Evolutionary conservation across 2,888 invertebrate species (phyloP).

Genomic region (Piscicola geometra): DNA sequence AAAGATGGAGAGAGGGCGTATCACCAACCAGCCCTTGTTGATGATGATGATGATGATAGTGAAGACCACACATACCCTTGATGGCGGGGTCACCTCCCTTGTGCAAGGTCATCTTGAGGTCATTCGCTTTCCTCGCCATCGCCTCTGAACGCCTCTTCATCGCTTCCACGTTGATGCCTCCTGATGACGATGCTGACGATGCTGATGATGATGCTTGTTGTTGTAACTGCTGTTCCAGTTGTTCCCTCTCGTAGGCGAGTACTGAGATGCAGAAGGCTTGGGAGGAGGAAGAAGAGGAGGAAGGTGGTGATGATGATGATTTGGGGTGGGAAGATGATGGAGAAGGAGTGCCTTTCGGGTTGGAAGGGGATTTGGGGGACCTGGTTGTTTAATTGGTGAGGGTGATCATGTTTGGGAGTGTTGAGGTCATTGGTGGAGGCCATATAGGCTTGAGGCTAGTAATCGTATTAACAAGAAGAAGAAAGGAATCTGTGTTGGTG

Average conservation of each 20-base stretch:
- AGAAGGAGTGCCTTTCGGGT: too few relatives aligned
- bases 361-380: too few relatives aligned
- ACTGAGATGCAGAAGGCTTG: conserved; percentile 51
- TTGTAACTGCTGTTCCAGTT: conserved; percentile 53
- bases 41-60: not conserved
- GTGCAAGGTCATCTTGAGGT: conserved; percentile 42
- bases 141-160: not conserved
- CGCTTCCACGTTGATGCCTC: conserved; percentile 39
- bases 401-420: not conserved
- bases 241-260: conserved; percentile 52
- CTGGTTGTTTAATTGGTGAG: not conserved
- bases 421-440: not conserved
- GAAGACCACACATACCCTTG: conserved; percentile 45
- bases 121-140: conserved; percentile 15
- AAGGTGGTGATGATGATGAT: too few relatives aligned
- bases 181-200: conserved; percentile 47
- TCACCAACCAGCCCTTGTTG: conserved; percentile 48
- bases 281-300: not conserved
- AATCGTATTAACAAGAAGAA: too few relatives aligned
- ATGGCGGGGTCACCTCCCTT: conserved; percentile 48
- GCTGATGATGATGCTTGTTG: conserved; percentile 47
- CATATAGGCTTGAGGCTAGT: not conserved
- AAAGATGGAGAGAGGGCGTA: too few relatives aligned
- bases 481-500: too few relatives aligned
- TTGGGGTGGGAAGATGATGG: too few relatives aligned